Percentiles rank a stretch among this genome's conserved stretches.
Evolutionary conservation across 2,113 vertebrate genomes (phyloP).

Genomic region (Stegostoma tigrinum): DNA sequence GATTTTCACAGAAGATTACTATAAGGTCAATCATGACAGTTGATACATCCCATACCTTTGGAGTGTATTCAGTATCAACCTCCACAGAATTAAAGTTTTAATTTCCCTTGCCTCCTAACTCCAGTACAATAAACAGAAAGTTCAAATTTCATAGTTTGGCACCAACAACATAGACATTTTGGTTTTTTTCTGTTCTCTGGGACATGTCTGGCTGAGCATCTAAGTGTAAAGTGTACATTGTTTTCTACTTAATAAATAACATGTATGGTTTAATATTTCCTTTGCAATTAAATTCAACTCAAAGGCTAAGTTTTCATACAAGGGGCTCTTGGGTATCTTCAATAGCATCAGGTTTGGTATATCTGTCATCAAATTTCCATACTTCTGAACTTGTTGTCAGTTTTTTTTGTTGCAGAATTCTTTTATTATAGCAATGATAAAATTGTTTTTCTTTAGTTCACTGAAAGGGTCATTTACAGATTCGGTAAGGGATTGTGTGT

Average conservation of each 20-base stretch:
- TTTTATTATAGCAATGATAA: not conserved
- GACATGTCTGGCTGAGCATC: not conserved
- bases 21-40: not conserved
- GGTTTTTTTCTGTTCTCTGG: not conserved
- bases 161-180: not conserved
- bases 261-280: not conserved
- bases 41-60: not conserved
- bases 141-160: conserved; percentile 27
- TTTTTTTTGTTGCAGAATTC: not conserved
- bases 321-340: not conserved
- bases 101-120: not conserved
- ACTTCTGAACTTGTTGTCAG: not conserved
- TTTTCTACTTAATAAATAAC: not conserved
- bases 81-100: conserved; percentile 14
- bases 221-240: conserved; percentile 15
- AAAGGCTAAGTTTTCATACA: not conserved
- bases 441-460: not conserved
- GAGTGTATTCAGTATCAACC: not conserved
- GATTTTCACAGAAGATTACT: not conserved
- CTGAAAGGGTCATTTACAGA: not conserved
- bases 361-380: conserved; percentile 17
- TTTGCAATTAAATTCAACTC: not conserved
- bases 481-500: not conserved
- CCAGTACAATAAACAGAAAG: not conserved
- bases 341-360: not conserved